phyloP scores from a whole-genome alignment of 2,888 invertebrate species.

The Siphonodentalium dalli region DNA sequence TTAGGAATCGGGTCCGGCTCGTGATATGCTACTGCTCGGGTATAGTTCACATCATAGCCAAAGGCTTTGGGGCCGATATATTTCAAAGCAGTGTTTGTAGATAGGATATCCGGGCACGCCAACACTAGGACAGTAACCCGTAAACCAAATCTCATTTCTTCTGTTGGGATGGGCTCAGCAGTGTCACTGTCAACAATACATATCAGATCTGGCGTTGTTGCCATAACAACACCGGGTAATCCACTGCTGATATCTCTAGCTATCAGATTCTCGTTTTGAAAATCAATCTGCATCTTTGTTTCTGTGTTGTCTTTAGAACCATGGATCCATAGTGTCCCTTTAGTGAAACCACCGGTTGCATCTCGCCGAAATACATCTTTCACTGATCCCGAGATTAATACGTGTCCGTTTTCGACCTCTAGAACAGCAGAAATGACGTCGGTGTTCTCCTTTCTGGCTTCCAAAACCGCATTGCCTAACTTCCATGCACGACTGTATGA shows the following conservation, averaged over 20 bases:
- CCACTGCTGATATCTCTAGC: constrained; percentile 23
- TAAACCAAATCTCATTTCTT: constrained; percentile 53
- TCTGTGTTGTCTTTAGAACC: constrained; percentile 30
- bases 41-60: constrained; percentile 38
- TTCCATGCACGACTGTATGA: constrained; percentile 53
- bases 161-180: constrained; percentile 54
- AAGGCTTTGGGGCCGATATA: constrained; percentile 55
- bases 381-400: constrained; percentile 50
- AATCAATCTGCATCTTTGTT: constrained; percentile 38
- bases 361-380: constrained; percentile 43
- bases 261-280: constrained; percentile 60
- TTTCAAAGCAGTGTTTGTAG: constrained; percentile 37
- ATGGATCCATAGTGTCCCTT: constrained; percentile 39
- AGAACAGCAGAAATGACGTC: constrained; percentile 46
- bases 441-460: constrained; percentile 38
- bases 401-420: constrained; percentile 32
- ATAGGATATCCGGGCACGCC: constrained; percentile 37
- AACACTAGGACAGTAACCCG: constrained; percentile 50
- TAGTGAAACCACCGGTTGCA: constrained; percentile 51
- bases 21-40: too few species aligned
- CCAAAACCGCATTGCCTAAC: constrained; percentile 48
- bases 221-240: constrained; percentile 28
- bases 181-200: constrained; percentile 49
- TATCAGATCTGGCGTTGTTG: constrained; percentile 56
- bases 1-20: too few species aligned